Percentiles rank a stretch among this genome's conserved stretches.
phyloP scores from a whole-genome alignment of 1,140 invertebrate species.

The Drosophila ironensis region DNA sequence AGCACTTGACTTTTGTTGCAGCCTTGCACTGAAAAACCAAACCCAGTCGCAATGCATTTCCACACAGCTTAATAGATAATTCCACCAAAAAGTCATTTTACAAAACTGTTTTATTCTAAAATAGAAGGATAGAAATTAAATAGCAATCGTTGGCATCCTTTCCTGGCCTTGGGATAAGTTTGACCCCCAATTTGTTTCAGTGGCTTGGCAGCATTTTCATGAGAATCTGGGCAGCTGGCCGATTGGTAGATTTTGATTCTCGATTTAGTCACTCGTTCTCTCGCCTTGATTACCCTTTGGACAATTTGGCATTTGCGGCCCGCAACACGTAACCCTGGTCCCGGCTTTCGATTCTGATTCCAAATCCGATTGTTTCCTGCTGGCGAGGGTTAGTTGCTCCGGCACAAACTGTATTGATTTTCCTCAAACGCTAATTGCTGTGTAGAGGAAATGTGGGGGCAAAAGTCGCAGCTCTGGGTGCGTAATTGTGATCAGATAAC shows the following conservation, averaged over 20 bases:
- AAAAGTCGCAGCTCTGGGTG: constrained; percentile 4
- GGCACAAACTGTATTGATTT: constrained; percentile 39
- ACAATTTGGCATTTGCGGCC: constrained; percentile 60
- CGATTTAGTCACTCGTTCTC: constrained; percentile 23
- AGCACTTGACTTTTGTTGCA: constrained; percentile 60
- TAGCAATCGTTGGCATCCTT: no score
- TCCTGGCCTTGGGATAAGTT: background rate
- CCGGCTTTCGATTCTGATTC: constrained; percentile 21
- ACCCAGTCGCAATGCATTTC: no score
- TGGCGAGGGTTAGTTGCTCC: constrained; percentile 20
- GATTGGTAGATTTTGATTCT: constrained; percentile 19
- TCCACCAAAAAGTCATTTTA: constrained; percentile 1
- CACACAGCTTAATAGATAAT: background rate
- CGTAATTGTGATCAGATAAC: constrained; percentile 22
- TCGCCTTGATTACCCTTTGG: constrained; percentile 57
- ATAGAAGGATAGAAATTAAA: background rate
- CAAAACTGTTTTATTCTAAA: background rate
- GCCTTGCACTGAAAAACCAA: constrained; percentile 2
- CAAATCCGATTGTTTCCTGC: background rate
- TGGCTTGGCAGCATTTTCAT: constrained; percentile 14
- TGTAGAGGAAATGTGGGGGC: background rate
- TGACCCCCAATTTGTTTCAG: background rate
- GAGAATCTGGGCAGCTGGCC: constrained; percentile 64
- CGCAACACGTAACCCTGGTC: constrained; percentile 27
- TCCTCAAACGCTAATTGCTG: constrained; percentile 29